Conservation (phyloP, 2,113 vertebrate species). For the Zapus hudsonius region DNA sequence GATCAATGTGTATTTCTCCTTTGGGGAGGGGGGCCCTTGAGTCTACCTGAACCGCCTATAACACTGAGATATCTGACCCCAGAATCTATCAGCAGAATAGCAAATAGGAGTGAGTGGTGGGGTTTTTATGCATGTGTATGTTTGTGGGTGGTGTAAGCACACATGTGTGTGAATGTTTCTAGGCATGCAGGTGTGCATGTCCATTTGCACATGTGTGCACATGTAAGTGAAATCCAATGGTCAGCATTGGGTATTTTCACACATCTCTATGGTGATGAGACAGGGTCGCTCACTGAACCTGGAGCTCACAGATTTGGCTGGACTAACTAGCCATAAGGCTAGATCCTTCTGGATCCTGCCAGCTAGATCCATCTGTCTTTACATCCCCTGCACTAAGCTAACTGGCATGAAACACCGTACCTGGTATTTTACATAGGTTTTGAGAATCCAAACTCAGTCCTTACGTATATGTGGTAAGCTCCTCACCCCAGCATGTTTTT, state of each 20-base stretch:
- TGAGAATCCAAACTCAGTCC: neutral
- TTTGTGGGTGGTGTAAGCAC: too few species aligned
- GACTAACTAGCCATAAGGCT: neutral
- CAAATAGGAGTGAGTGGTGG: too few species aligned
- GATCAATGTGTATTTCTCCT: too few species aligned
- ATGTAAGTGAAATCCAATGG: neutral
- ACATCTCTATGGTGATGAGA: neutral
- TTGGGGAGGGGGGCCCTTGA: too few species aligned
- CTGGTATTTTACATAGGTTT: neutral
- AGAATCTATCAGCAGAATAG: too few species aligned
- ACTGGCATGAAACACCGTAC: neutral
- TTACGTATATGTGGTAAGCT: neutral
- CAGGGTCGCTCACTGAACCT: neutral
- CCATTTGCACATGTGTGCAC: too few species aligned
- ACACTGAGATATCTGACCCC: too few species aligned
- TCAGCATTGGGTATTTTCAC: neutral
- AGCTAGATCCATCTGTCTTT: neutral
- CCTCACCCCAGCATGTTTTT: neutral
- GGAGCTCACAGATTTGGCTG: neutral
- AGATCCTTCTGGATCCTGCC: too few species aligned
- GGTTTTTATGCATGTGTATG: too few species aligned
- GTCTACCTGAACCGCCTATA: too few species aligned
- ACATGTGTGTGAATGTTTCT: too few species aligned
- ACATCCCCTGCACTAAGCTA: neutral
- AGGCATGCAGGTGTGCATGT: accelerated